Evolutionary conservation across 23 tunicate species (phyloP).

Genomic region (Clavelina lepadiformis): DNA sequence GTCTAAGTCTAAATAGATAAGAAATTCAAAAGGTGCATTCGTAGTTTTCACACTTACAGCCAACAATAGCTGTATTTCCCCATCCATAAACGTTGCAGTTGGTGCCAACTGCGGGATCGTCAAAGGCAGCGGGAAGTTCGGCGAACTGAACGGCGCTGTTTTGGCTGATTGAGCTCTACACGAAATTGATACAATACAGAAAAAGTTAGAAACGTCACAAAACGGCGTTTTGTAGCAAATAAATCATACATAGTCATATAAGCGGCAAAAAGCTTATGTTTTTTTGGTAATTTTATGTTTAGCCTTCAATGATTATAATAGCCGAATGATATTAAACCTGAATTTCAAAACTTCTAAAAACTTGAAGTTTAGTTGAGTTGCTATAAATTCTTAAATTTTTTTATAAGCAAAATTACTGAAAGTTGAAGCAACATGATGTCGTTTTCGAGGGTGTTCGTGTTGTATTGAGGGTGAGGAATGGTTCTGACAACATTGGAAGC

Average conservation of each 20-base stretch:
- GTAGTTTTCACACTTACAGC: slow-evolving; percentile 68
- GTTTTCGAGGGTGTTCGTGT: slow-evolving; percentile 35
- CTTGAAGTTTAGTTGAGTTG: no score
- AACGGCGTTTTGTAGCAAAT: not conserved
- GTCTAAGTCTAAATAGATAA: no score
- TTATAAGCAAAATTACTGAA: slow-evolving; percentile 8
- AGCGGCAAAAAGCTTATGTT: no score
- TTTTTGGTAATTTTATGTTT: no score
- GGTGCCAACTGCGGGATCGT: slow-evolving; percentile 46
- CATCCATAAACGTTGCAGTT: slow-evolving; percentile 82
- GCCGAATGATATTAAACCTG: no score
- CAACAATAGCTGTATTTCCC: slow-evolving; percentile 66
- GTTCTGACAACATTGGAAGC: slow-evolving; percentile 30
- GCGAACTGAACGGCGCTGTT: slow-evolving; percentile 37
- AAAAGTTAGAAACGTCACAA: not conserved
- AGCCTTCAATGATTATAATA: no score
- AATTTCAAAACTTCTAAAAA: no score
- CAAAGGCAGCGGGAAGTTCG: slow-evolving; percentile 39
- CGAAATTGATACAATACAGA: not conserved
- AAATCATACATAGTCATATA: not conserved
- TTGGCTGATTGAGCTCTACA: slow-evolving; percentile 18
- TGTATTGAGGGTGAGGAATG: slow-evolving; percentile 70
- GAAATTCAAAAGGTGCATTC: no score
- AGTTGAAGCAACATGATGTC: slow-evolving; percentile 80
- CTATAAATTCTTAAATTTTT: not conserved